phyloP scores from a whole-genome alignment of 2,888 invertebrate genomes.

The Noctua comes region DNA sequence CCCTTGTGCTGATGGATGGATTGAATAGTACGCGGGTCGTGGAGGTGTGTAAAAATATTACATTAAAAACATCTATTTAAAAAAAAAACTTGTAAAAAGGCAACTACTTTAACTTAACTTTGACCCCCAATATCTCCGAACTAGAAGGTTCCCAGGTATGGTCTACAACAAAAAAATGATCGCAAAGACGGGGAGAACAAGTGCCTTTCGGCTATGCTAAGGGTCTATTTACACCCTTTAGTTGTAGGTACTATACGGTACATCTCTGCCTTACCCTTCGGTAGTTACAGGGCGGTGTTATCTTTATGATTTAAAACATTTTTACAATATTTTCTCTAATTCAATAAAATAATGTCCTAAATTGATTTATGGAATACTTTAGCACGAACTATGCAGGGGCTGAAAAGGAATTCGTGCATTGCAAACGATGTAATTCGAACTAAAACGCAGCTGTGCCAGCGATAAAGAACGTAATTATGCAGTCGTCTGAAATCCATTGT shows the following conservation, averaged over 20 bases:
- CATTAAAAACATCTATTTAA: no score
- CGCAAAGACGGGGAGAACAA: no score
- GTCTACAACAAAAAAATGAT: no score
- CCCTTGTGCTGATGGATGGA: no score
- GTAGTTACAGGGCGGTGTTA: background rate
- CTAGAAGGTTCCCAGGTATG: no score
- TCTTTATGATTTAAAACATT: background rate
- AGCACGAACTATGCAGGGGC: slow-evolving; percentile 5
- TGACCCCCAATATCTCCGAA: no score
- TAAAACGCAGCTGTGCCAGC: slow-evolving; percentile 51
- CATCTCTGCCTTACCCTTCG: background rate
- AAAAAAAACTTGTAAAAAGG: no score
- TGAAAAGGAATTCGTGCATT: slow-evolving; percentile 11
- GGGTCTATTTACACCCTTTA: no score
- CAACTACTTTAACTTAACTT: no score
- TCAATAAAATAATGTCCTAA: slow-evolving; percentile 5
- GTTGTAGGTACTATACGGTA: background rate
- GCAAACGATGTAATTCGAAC: slow-evolving; percentile 37
- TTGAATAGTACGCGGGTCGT: no score
- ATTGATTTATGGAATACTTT: slow-evolving; percentile 6
- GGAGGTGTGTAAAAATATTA: no score
- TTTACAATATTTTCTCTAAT: slow-evolving; percentile 1
- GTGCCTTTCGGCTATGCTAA: no score
- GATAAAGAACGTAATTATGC: slow-evolving; percentile 40
- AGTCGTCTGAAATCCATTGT: slow-evolving; percentile 31